Conservation (phyloP, 2,888 invertebrate species). For the Cyrtodaria siliqua region DNA sequence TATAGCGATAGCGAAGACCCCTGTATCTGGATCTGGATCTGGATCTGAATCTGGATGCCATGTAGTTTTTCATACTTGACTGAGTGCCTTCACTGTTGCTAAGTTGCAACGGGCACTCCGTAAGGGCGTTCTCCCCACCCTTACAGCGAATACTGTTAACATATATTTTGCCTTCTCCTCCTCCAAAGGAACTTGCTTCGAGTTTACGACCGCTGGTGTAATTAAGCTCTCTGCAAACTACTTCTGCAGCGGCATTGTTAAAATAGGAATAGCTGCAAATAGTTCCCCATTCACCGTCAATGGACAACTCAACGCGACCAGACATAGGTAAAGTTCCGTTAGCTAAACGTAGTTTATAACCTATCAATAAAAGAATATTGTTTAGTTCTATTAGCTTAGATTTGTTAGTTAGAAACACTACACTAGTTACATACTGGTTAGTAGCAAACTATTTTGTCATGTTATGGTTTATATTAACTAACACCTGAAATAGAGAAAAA, state of each 20-base stretch:
- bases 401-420: too few relatives aligned
- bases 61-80: too few relatives aligned
- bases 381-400: too few relatives aligned
- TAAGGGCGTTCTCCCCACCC: slow-evolving; percentile 68
- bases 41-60: too few relatives aligned
- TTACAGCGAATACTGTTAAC: slow-evolving; percentile 73
- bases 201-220: slow-evolving; percentile 66
- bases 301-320: slow-evolving; percentile 89
- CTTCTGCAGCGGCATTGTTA: slow-evolving; percentile 90
- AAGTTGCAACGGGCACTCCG: slow-evolving; percentile 61
- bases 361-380: slow-evolving; percentile 24
- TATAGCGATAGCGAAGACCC: too few relatives aligned
- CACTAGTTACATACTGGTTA: too few relatives aligned
- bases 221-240: slow-evolving; percentile 83
- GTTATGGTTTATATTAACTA: too few relatives aligned
- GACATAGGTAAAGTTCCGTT: slow-evolving; percentile 42
- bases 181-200: slow-evolving; percentile 54
- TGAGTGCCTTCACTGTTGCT: too few relatives aligned
- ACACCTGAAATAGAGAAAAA: too few relatives aligned
- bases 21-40: too few relatives aligned
- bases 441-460: too few relatives aligned
- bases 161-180: slow-evolving; percentile 74
- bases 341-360: slow-evolving; percentile 24
- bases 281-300: slow-evolving; percentile 90
- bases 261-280: slow-evolving; percentile 92